These are phyloP conservation scores for Catostomus latipinnis DNA, from an alignment of 2,797 vertebrate species.

Conservation along the genomic window DNA sequence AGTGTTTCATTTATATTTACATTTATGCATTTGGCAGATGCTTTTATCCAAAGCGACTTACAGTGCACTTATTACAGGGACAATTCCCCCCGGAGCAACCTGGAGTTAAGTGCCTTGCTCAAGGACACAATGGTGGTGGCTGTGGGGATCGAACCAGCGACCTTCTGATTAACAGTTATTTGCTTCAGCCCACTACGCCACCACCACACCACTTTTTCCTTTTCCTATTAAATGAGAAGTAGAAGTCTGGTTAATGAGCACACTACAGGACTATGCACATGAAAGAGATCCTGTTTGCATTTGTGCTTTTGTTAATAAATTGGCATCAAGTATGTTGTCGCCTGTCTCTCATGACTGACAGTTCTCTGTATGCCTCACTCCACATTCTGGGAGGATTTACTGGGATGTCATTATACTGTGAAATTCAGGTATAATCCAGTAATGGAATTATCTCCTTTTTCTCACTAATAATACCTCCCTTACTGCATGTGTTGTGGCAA, in stretches of 20 bases:
- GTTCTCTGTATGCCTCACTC: neutral
- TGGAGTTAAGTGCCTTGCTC: no score
- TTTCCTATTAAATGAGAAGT: neutral
- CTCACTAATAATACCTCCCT: neutral
- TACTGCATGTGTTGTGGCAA: neutral
- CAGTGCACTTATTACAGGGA: no score
- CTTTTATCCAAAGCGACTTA: no score
- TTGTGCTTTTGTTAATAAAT: slow-evolving; percentile 1
- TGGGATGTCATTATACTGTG: no score
- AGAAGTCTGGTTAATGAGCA: neutral
- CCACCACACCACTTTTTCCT: neutral
- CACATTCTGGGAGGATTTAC: neutral
- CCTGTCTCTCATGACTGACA: neutral
- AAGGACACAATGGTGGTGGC: no score
- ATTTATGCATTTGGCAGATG: neutral
- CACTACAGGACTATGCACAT: neutral
- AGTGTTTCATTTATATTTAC: no score
- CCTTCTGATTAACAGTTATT: no score
- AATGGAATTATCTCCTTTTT: neutral
- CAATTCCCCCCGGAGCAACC: no score
- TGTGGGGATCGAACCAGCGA: no score
- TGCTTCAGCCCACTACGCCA: no score
- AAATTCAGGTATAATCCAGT: no score
- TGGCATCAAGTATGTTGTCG: neutral
- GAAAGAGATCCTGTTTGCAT: neutral